Conservation (phyloP, 1,140 invertebrate species). For the Arion vulgaris region DNA sequence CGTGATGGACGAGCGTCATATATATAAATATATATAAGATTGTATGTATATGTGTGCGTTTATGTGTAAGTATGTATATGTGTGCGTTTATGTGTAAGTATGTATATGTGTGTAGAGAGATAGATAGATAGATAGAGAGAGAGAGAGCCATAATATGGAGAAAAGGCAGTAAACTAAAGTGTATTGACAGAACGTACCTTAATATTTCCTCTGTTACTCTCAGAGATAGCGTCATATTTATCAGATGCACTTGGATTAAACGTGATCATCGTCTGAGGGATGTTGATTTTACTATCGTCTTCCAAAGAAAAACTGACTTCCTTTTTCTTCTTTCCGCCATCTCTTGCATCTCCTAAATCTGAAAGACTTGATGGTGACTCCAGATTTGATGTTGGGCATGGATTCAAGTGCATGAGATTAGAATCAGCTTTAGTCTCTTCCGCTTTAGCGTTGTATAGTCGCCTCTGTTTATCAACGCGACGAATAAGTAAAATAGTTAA, state of each 20-base stretch:
- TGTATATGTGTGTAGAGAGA: background rate
- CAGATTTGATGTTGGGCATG: background rate
- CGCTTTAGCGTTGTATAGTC: slow-evolving; percentile 45
- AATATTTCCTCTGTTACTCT: slow-evolving; percentile 27
- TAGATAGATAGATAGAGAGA: too few relatives aligned
- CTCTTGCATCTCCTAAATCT: background rate
- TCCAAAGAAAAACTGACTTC: slow-evolving; percentile 63
- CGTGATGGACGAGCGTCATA: too few relatives aligned
- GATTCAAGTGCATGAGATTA: slow-evolving; percentile 12
- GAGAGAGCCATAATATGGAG: background rate
- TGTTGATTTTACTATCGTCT: slow-evolving; percentile 48
- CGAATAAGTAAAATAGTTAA: slow-evolving; percentile 53
- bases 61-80: slow-evolving; percentile 4
- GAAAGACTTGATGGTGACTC: background rate
- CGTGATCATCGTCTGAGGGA: slow-evolving; percentile 4
- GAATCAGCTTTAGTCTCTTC: slow-evolving; percentile 44
- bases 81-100: background rate
- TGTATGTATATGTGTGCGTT: too few relatives aligned
- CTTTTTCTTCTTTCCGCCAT: slow-evolving; percentile 54
- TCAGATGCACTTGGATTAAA: slow-evolving; percentile 10
- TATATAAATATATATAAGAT: too few relatives aligned
- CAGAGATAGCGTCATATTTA: slow-evolving; percentile 29
- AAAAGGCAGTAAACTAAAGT: background rate
- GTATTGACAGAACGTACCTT: slow-evolving; percentile 18
- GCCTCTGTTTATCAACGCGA: slow-evolving; percentile 49